Base-by-base conservation (phyloP, 2,113 vertebrate species). In the Melanerpes formicivorus region DNA sequence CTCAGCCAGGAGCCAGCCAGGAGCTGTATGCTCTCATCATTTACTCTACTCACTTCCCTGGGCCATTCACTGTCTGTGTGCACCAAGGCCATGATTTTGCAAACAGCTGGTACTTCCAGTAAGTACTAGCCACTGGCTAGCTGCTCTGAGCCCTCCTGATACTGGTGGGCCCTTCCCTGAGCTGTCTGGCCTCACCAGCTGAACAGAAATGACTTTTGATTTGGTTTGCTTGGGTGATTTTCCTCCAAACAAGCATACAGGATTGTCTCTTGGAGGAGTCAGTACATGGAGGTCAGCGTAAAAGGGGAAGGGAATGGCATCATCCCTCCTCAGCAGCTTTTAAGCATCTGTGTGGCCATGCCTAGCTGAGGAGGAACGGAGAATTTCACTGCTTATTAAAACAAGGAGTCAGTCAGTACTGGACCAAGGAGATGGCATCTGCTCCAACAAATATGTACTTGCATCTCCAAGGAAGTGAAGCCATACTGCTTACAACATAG, bases 191-290 rank as follows among this genome's bases (percentile, higher is more conserved):
- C 37, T 69, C 21, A 13, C 44, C 55, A 62, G 0, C n/a, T 4
- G 0, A 55, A 54, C 0, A 2, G 71, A 71, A 42, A 26, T 32
- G 37, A 10, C 75, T 67, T 63, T 69, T n/a, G 30, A 30, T 56
- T 89, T 64, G 27, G 55, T 90, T 82, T 69, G 10, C 30, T 42
- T 52, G 27, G 18, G 3, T 2, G 2, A 19, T 64, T 87, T 91
- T 89, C 58, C 54, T 72, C 37, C 10, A 69, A 21, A 64, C 65
- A 18, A 29, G 46, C 64, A 21, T 40, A 17, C 15, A 22, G 44
- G 40, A 18, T 84, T 0, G 0, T 78, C n/a, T 87, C 70, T 84
- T 0, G 0, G 60, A 60, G 54, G 29, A 32, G 22, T 4, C 9
- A 1, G 72, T 34, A 40, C 7, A 1, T n/a, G 77, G 65, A 70